Percentiles rank a stretch among this genome's conserved stretches.
phyloP scores from a whole-genome alignment of 2,888 invertebrate genomes.

The Rugalucina vietnamica region DNA sequence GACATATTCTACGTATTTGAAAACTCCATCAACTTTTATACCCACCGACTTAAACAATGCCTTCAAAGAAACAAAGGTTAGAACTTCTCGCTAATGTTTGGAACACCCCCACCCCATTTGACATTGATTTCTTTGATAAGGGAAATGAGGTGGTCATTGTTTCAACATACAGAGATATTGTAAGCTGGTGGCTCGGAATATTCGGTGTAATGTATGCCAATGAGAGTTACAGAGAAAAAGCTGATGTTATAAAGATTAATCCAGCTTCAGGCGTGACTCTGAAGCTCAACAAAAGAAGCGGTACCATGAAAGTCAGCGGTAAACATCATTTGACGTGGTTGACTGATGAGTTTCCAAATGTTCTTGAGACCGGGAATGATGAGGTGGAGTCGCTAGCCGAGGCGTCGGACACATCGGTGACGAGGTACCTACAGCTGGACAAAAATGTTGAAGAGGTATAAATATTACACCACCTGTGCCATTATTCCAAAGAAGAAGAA shows the following conservation, averaged over 20 bases:
- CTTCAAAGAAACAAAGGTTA: slow-evolving; percentile 76
- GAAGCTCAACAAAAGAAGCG: slow-evolving; percentile 76
- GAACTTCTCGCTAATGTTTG: slow-evolving; percentile 75
- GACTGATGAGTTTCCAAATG: slow-evolving; percentile 76
- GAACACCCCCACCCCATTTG: slow-evolving; percentile 77
- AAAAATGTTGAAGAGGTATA: slow-evolving; percentile 80
- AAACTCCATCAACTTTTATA: too few relatives aligned
- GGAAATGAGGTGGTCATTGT: slow-evolving; percentile 77
- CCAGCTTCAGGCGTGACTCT: slow-evolving; percentile 74
- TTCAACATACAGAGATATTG: slow-evolving; percentile 72
- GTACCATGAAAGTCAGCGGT: slow-evolving; percentile 75
- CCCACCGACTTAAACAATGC: slow-evolving; percentile 56
- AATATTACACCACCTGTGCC: too few relatives aligned
- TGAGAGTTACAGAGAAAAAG: slow-evolving; percentile 75
- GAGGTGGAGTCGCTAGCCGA: slow-evolving; percentile 74
- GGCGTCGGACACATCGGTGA: slow-evolving; percentile 76
- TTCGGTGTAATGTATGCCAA: slow-evolving; percentile 75
- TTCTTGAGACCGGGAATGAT: slow-evolving; percentile 78
- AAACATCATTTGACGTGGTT: slow-evolving; percentile 80
- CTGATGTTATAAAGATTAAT: slow-evolving; percentile 75
- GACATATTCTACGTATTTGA: too few relatives aligned
- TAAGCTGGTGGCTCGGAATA: slow-evolving; percentile 76
- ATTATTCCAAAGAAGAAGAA: too few relatives aligned
- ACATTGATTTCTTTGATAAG: slow-evolving; percentile 79
- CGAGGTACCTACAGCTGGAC: slow-evolving; percentile 77